Evolutionary conservation across 2,888 invertebrate species (phyloP), one percentile per base, ranked within the genome.

Genomic region (Drosophila demipolita): DNA sequence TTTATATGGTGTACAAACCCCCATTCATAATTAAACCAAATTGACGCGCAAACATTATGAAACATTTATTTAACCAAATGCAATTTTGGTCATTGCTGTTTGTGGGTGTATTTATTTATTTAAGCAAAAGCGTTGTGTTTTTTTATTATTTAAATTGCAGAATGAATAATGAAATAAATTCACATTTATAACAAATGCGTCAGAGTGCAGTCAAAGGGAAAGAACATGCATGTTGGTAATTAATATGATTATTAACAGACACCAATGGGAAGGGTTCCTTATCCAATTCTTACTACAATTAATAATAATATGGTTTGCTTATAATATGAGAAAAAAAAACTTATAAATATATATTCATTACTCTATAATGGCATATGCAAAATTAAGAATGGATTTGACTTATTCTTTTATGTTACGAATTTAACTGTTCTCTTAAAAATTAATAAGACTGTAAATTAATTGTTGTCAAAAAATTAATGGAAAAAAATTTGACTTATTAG

Each of bases 201-300:
- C 60, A 55, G 66, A 71, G 57, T 67, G 35, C 65, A 55, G 68
- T 48, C 62, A 72, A 50, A 49, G 57, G 49, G 45, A 45, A 1
- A 36, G 26, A 38, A 42, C 2, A 12, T 11, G 17, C 45, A 65
- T 23, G 58, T 57, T 52, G 60, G 55, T 63, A 72, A 78, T 76
- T 76, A 76, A 73, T 73, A 69, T 55, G 45, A 60, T 55, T 35
- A 57, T 64, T 36, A 36, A 63, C 49, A 36, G 53, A 49, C 42
- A 40, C 38, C 52, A 58, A 49, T 20, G 33, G 32, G 33, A 49
- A 36, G 26, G 17, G 23, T 12, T n/a, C 7, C 23, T 17, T 9
- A 8, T 7, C 17, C 17, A 54, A 62, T 48, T 9, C 54, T 40
- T 40, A 23, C 5, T 29, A 50, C 6, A 29, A 11, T 29, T 29